Conservation (phyloP, 2,113 vertebrate species). For the Tupaia chinensis region DNA sequence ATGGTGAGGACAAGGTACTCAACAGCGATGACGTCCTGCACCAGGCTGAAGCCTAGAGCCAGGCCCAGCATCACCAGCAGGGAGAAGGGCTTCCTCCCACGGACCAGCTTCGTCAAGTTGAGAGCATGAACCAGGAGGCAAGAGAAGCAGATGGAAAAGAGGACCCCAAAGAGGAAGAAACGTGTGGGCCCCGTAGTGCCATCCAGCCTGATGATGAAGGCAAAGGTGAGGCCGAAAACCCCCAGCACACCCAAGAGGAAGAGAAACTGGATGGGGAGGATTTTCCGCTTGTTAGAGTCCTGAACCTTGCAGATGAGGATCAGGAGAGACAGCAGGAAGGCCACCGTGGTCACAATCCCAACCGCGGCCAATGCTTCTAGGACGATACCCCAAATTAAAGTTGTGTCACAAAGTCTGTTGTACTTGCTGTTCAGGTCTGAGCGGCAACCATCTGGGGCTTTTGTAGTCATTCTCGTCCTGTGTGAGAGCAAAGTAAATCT, state of each 20-base stretch:
- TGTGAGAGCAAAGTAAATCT: constrained; percentile 10
- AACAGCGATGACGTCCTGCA: constrained; percentile 92
- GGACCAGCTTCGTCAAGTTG: constrained; percentile 89
- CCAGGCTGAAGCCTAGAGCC: constrained; percentile 88
- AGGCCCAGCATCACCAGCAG: constrained; percentile 85
- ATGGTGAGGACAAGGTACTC: constrained; percentile 91
- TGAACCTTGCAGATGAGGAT: constrained; percentile 88
- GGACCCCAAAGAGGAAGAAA: constrained; percentile 93
- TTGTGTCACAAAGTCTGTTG: constrained; percentile 89
- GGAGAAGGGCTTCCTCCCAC: constrained; percentile 86
- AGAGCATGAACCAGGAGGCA: constrained; percentile 91
- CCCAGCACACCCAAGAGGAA: constrained; percentile 92
- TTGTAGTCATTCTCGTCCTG: constrained; percentile 57
- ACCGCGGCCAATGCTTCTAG: constrained; percentile 90
- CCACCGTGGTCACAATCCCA: constrained; percentile 88
- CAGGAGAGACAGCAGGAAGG: constrained; percentile 88
- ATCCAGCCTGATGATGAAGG: constrained; percentile 92
- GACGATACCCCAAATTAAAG: constrained; percentile 91
- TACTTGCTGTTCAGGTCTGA: constrained; percentile 79
- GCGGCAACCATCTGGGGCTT: constrained; percentile 27
- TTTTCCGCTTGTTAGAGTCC: constrained; percentile 85
- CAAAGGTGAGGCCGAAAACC: constrained; percentile 93
- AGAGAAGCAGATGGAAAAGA: constrained; percentile 94
- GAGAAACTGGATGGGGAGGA: constrained; percentile 88
- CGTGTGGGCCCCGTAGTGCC: constrained; percentile 90